Evolutionary conservation across 1,140 invertebrate genomes (phyloP).

Genomic region (Drosophila rhopaloa): DNA sequence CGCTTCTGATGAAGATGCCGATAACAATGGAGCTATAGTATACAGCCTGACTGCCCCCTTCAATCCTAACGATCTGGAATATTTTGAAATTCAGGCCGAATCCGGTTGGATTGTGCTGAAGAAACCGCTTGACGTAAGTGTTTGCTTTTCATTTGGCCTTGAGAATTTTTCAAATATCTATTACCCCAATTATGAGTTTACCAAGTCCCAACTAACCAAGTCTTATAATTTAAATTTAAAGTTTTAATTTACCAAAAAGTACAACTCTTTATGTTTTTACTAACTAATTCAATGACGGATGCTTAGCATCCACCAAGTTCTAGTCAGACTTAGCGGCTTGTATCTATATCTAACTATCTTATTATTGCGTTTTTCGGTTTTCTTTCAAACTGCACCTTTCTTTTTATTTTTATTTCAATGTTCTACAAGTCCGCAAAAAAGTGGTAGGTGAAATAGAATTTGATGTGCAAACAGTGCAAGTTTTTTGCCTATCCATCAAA

Average conservation of each 20-base stretch:
- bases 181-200: slow-evolving; percentile 53
- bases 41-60: slow-evolving; percentile 94
- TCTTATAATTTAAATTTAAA: slow-evolving; percentile 50
- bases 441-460: slow-evolving; percentile 42
- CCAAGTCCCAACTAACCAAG: slow-evolving; percentile 66
- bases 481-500: slow-evolving; percentile 73
- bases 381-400: slow-evolving; percentile 74
- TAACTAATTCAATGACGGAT: slow-evolving; percentile 56
- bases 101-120: slow-evolving; percentile 98
- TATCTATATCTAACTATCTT: slow-evolving; percentile 25
- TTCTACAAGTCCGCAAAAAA: slow-evolving; percentile 47
- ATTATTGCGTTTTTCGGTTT: slow-evolving; percentile 54
- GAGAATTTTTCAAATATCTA: background rate
- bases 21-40: slow-evolving; percentile 97
- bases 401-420: slow-evolving; percentile 42
- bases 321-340: slow-evolving; percentile 42
- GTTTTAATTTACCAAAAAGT: slow-evolving; percentile 20
- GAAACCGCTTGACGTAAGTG: slow-evolving; percentile 97
- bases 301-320: slow-evolving; percentile 34
- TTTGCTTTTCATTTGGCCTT: slow-evolving; percentile 65
- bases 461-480: slow-evolving; percentile 80
- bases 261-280: slow-evolving; percentile 52
- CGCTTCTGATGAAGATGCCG: slow-evolving; percentile 97
- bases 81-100: slow-evolving; percentile 97
- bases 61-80: slow-evolving; percentile 94